phyloP scores from a whole-genome alignment of 2,888 invertebrate genomes.

The Andrena bicolor region DNA sequence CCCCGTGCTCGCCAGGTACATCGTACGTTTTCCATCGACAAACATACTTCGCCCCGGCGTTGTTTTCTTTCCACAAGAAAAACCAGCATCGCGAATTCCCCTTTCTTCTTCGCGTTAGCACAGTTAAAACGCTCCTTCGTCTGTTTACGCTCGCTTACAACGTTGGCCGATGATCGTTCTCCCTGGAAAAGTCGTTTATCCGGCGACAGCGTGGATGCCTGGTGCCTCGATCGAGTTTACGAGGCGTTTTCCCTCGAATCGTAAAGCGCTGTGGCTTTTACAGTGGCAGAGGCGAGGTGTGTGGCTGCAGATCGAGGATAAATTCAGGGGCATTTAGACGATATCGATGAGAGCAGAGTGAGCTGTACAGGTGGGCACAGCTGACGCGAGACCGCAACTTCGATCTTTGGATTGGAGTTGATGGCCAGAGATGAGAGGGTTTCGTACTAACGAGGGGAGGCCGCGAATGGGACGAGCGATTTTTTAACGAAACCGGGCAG shows the following conservation, averaged over 20 bases:
- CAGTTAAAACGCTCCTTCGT: not conserved
- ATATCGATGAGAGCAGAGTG: too few relatives aligned
- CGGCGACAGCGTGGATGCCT: not conserved
- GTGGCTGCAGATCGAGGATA: not conserved
- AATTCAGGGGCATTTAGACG: too few relatives aligned
- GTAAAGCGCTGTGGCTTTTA: not conserved
- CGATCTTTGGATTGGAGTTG: too few relatives aligned
- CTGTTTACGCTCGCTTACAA: not conserved
- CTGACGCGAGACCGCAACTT: too few relatives aligned
- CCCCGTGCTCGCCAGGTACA: too few relatives aligned
- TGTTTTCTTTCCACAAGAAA: not conserved
- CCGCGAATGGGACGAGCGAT: too few relatives aligned
- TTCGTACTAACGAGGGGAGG: too few relatives aligned
- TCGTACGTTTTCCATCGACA: not conserved
- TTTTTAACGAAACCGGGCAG: too few relatives aligned
- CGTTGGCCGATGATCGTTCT: not conserved
- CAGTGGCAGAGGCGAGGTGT: not conserved
- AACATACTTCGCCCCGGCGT: not conserved
- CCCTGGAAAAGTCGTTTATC: constrained; percentile 8
- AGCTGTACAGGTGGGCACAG: too few relatives aligned
- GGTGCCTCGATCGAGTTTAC: not conserved
- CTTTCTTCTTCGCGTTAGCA: not conserved
- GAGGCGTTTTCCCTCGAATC: constrained; percentile 6
- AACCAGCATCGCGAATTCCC: not conserved
- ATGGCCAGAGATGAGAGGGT: not conserved